phyloP scores from a whole-genome alignment of 2,888 invertebrate genomes.

The Anorthoa munda region DNA sequence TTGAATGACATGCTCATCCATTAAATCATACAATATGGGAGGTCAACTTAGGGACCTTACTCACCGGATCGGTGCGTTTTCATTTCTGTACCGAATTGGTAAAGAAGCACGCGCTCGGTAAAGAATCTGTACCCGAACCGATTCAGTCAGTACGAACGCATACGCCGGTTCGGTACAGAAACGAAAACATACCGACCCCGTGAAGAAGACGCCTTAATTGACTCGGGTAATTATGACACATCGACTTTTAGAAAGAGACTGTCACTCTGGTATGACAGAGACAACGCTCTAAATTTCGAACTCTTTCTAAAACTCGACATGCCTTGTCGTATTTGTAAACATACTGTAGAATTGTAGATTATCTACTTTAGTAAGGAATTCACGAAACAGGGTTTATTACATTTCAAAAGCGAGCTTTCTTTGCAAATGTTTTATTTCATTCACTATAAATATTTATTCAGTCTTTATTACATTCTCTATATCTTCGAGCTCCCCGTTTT shows the following conservation, averaged over 20 bases:
- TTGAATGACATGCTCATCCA: neutral
- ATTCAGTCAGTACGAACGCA: no score
- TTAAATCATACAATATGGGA: neutral
- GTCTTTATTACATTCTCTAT: no score
- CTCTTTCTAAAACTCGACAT: neutral
- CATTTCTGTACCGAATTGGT: no score
- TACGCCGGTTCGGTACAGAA: no score
- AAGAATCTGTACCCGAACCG: no score
- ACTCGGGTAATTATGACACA: neutral
- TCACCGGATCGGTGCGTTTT: no score
- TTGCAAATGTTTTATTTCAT: constrained; percentile 63
- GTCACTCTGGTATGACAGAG: neutral
- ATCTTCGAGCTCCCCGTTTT: no score
- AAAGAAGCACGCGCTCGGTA: no score
- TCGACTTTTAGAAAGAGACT: constrained; percentile 2
- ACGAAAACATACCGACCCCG: no score
- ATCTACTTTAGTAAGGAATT: constrained; percentile 49
- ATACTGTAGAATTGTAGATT: neutral
- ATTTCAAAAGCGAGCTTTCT: constrained; percentile 87
- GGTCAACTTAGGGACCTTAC: neutral
- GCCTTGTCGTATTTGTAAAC: neutral
- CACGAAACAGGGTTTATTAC: constrained; percentile 78
- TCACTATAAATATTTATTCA: no score
- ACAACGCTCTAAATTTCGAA: neutral
- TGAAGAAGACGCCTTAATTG: no score